Evolutionary conservation across 2,888 invertebrate genomes (phyloP).

Genomic region (Atethmia centrago): DNA sequence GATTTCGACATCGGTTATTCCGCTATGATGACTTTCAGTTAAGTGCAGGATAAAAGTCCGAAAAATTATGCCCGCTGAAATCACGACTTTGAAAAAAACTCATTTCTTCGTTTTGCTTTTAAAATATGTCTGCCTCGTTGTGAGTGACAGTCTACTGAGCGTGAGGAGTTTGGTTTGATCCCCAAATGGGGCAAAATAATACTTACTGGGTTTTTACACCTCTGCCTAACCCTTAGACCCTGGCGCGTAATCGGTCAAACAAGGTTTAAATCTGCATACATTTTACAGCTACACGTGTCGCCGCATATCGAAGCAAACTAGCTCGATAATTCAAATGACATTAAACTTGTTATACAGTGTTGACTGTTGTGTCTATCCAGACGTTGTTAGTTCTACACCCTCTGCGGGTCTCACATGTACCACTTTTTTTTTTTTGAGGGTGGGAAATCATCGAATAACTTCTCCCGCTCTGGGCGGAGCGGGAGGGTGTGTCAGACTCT

Average conservation of each 20-base stretch:
- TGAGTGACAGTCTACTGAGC: not conserved
- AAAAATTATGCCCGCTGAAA: not conserved
- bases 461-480: no score
- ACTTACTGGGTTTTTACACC: not conserved
- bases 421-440: no score
- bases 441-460: no score
- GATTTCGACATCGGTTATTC: constrained; percentile 9
- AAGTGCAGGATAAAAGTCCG: not conserved
- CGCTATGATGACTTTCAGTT: not conserved
- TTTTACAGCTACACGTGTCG: not conserved
- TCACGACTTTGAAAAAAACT: not conserved
- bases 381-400: not conserved
- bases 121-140: not conserved
- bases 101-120: not conserved
- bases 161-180: not conserved
- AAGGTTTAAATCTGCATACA: not conserved
- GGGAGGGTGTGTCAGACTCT: no score
- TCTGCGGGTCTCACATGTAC: not conserved
- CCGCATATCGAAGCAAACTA: no score
- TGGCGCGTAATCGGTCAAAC: not conserved
- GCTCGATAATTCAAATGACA: not conserved
- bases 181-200: not conserved
- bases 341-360: not conserved
- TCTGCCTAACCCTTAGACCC: no score
- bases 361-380: not conserved